Evolutionary conservation across 2,113 vertebrate genomes (phyloP).

Genomic region (Zosterops hypoxanthus): DNA sequence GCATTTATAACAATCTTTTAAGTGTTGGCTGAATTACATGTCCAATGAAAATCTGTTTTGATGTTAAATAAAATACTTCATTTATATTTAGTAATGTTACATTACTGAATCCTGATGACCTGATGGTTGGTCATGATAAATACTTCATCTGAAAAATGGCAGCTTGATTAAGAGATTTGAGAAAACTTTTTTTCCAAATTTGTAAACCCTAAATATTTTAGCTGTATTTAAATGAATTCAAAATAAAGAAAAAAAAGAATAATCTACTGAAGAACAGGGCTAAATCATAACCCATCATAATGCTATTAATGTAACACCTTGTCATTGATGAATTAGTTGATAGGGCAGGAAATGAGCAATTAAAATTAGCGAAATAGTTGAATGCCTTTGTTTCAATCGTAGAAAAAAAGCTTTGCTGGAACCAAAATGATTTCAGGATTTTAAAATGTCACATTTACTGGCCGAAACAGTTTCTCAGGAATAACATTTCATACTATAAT

Average conservation of each 20-base stretch:
- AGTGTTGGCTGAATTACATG: too few relatives aligned
- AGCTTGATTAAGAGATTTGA: not conserved
- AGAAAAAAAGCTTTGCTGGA: not conserved
- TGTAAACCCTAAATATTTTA: not conserved
- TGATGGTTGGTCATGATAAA: not conserved
- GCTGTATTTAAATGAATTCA: not conserved
- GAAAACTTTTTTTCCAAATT: not conserved
- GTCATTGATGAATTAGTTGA: not conserved
- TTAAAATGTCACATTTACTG: not conserved
- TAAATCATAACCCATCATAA: not conserved
- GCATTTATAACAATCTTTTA: too few relatives aligned
- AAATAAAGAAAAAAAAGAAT: not conserved
- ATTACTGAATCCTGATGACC: not conserved
- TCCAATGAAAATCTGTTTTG: too few relatives aligned
- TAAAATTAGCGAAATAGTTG: not conserved
- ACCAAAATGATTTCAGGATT: not conserved
- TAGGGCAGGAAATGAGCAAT: not conserved
- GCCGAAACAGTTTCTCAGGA: not conserved
- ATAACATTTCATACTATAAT: not conserved
- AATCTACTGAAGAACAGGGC: not conserved
- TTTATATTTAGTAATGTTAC: not conserved
- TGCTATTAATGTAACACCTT: not conserved
- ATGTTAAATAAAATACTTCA: too few relatives aligned
- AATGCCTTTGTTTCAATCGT: not conserved
- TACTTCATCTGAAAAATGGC: not conserved